Base-by-base conservation (phyloP, 2,797 vertebrate species). In the Falco peregrinus region DNA sequence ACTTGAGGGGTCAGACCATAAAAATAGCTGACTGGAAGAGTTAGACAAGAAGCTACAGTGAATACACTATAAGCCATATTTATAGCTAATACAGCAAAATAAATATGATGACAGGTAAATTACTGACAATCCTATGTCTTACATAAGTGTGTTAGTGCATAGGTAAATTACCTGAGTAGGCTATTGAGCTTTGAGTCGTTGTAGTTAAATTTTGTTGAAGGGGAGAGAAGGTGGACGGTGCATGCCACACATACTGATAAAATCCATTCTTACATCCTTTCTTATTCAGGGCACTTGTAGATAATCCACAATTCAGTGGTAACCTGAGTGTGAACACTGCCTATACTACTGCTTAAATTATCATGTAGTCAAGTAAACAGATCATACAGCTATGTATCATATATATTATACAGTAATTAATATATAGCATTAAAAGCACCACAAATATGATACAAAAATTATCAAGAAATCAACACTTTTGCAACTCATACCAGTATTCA, bases 61-160 rank as follows among this genome's bases (percentile, higher is more conserved):
- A 90, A 86, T 73, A 84, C n/a, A 65, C 13, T 17, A 35, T 45
- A 11, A 87, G 20, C 37, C 22, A 9, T 67, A 87, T 63, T 91
- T 93, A 53, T 43, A 86, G 48, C n/a, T 71, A 89, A 70, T 43
- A 74, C 11, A 67, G 64, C 56, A 74, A 85, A 91, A 13, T 89
- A 85, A 92, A 87, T 93, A 83, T 50, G 26, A 29, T 35, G 56
- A 43, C 63, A 95, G 45, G 68, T 50, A 95, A 90, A 88, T 93
- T 87, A 69, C 80, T 82, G 64, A 81, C 82, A 86, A 86, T 75
- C 1, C 3, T 21, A 20, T 43, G 35, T 79, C 45, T 92, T 79
- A 69, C 19, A 26, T 79, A 86, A 86, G 70, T 84, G 31, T 76
- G 43, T 78, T 54, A 92, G 48, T 26, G 53, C 53, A 69, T 37